Base-by-base conservation (phyloP, 2,888 invertebrate genomes). In the Dynastes hyllus region DNA sequence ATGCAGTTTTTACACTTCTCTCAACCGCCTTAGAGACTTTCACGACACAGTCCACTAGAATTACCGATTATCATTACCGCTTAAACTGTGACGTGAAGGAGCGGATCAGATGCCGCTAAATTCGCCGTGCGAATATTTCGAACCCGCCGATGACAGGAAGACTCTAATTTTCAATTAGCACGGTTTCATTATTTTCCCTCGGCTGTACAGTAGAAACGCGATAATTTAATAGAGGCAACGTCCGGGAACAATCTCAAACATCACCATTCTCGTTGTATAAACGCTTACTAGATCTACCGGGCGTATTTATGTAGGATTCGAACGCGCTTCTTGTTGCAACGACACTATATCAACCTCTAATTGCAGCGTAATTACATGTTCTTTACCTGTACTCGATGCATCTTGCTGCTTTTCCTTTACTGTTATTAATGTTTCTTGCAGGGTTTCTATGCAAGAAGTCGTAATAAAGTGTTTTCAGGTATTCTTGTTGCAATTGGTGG, bases 341-440 rank as follows among this genome's bases (percentile, higher is more conserved):
- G 73, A 73, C 73, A 61, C n/a, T 73, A 73, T n/a, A 73, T 73
- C 73, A 73, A 32, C 37, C 11, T 32, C 16, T 73, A 73, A 73
- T 73, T 73, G 73, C 40, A 37, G 2, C 29, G 40, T 58, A 73
- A 73, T 73, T 73, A 40, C 58, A 40, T 3, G 37, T 58, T n/a
- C 63, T 63, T 63, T 63, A 27, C 27, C 9, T 32, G 29, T 13
- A 29, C 4, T 13, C 27, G 3, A 29, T 29, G 63, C 27, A 13
- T 13, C 13, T 32, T 32, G 32, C 32, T 29, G 29, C 32, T 63
- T 63, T 32, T 63, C 63, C 63, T 29, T 63, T 63, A n/a, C 29
- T 29, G 32, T 29, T 32, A 32, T 11, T 5, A 63, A 63, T 22
- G n/a, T 32, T 32, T 32, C 32, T 27, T 63, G 9, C 13, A 5